Evolutionary conservation across 2,113 vertebrate species (phyloP).

Genomic region (Pyrgilauda ruficollis): DNA sequence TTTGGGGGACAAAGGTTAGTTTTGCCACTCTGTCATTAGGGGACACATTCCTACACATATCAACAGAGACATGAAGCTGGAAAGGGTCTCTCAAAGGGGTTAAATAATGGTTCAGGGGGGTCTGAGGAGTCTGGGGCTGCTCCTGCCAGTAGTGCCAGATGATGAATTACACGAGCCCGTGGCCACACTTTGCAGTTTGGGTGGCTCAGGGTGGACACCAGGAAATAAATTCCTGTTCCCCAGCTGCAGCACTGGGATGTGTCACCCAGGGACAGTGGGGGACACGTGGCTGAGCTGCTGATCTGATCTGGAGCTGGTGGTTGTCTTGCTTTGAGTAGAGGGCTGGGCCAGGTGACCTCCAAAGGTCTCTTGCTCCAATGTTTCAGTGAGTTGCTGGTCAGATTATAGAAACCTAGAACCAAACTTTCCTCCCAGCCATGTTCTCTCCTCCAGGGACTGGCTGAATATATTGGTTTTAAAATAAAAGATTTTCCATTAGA

Average conservation of each 20-base stretch:
- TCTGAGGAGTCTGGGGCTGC: neutral
- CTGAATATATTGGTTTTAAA: neutral
- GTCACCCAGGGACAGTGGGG: neutral
- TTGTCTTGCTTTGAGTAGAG: neutral
- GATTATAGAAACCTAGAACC: neutral
- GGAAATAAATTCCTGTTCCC: neutral
- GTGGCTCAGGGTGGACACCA: neutral
- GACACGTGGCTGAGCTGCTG: neutral
- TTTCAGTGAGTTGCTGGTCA: neutral
- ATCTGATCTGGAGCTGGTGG: neutral
- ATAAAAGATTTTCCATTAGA: neutral
- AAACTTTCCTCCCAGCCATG: neutral
- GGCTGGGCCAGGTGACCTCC: neutral
- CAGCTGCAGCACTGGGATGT: neutral
- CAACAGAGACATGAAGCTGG: neutral
- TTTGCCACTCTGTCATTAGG: too few species aligned
- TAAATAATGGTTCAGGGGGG: neutral
- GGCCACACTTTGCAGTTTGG: neutral
- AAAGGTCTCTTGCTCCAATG: neutral
- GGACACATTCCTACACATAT: too few species aligned
- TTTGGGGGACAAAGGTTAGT: too few species aligned
- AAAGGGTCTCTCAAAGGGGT: neutral
- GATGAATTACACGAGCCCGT: fast-evolving
- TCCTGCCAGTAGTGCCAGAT: neutral
- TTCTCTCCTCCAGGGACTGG: neutral